Conservation (phyloP, 2,113 vertebrate species). For the Prunella himalayana region DNA sequence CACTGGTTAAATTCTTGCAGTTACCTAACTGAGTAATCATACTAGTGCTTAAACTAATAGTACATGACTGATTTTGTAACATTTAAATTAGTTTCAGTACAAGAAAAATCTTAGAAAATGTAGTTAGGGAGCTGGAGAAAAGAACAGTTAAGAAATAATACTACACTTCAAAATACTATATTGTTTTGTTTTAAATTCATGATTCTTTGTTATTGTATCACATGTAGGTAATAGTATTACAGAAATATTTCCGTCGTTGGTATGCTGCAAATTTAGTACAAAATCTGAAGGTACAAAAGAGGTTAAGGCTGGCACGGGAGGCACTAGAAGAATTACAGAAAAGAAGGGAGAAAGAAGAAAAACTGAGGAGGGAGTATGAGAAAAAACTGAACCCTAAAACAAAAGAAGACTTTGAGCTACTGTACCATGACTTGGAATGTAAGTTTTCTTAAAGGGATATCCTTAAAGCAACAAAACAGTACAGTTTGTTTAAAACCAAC, state of each 20-base stretch:
- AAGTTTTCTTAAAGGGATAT: constrained; percentile 41
- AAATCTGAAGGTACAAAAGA: constrained; percentile 66
- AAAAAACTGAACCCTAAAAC: constrained; percentile 82
- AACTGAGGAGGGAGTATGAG: constrained; percentile 69
- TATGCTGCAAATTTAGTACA: constrained; percentile 71
- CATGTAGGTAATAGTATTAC: constrained; percentile 81
- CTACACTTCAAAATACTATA: background rate
- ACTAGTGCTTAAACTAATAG: background rate
- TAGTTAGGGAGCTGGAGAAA: background rate
- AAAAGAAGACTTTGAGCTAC: constrained; percentile 85
- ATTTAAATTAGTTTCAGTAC: background rate
- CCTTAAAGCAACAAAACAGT: background rate
- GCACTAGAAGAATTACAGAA: constrained; percentile 70
- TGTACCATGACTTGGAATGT: constrained; percentile 87
- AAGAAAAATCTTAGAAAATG: background rate
- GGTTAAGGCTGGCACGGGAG: constrained; percentile 73
- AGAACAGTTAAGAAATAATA: background rate
- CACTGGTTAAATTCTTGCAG: background rate
- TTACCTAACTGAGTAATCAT: background rate
- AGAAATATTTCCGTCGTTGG: constrained; percentile 82
- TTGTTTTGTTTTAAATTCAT: background rate
- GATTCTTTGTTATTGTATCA: background rate
- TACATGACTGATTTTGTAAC: background rate
- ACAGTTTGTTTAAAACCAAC: background rate
- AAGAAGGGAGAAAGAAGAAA: constrained; percentile 76